Evolutionary conservation across 2,797 vertebrate species (phyloP), one percentile per base, ranked within the genome.

Genomic region (Ptychadena robeensis): DNA sequence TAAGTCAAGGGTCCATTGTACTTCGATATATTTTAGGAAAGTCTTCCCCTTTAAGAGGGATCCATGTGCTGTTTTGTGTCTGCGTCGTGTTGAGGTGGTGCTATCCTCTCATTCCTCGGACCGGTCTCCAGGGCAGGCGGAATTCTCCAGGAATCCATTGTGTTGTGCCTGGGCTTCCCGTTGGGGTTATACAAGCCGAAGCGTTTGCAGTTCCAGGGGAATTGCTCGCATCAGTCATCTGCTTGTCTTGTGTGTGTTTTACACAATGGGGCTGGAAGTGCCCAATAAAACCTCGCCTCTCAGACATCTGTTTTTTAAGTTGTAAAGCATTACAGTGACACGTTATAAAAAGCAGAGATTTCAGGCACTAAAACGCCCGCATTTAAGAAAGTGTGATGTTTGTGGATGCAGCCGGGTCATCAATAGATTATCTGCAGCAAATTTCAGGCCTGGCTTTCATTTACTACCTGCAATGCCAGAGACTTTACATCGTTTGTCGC

Each of bases 291-390:
- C 64, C 63, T 75, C 57, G 75, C 87, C 82, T 89, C 86, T 87
- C 73, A 87, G 87, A 91, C 92, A 90, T 93, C 92, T 93, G 92
- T 87, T 93, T 93, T 90, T 90, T 85, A 87, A 87, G 87, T 91
- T 91, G 88, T 76, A 80, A 87, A 87, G 85, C 28, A 77, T 5
- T 0, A 85, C 88, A 92, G 85, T 77, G 86, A 75, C 82, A 63
- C 68, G 77, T 90, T 87, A 88, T 85, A 89, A 88, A 90, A 91
- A 90, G 83, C 90, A 91, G 89, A 89, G 31, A 18, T 86, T 83
- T 86, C 78, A 85, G 87, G 79, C 79, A 81, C 84, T 89, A 82
- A 59, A 73, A 78, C 87, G 88, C 89, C 88, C 86, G 88, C 82
- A 85, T 85, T 73, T 32, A 70, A 71, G 78, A 80, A 85, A 75